Evolutionary conservation across 1,140 invertebrate genomes (phyloP).

Genomic region (Scaptomyza graminum): DNA sequence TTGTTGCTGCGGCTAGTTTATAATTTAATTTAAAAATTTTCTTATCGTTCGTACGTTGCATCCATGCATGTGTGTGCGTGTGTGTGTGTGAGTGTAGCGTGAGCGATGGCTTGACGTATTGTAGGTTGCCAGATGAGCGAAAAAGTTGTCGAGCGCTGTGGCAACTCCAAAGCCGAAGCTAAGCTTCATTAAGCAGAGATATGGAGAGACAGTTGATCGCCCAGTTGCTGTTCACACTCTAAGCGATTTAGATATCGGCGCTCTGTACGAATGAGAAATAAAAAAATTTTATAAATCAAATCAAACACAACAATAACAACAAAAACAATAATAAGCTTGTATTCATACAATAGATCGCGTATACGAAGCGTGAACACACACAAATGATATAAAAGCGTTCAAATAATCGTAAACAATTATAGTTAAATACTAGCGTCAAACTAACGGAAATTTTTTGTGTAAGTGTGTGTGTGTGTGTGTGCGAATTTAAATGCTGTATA

Average conservation of each 20-base stretch:
- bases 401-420: constrained; percentile 54
- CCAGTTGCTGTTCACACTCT: constrained; percentile 70
- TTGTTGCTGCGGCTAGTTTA: constrained; percentile 73
- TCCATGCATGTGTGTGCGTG: constrained; percentile 19
- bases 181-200: constrained; percentile 68
- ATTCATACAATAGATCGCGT: constrained; percentile 67
- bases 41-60: constrained; percentile 42
- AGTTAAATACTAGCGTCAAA: constrained; percentile 34
- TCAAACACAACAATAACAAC: constrained; percentile 13
- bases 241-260: constrained; percentile 70
- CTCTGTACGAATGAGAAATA: constrained; percentile 39
- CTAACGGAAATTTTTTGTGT: constrained; percentile 50
- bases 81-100: constrained; percentile 11
- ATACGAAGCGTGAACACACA: constrained; percentile 74
- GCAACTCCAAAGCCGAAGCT: constrained; percentile 61
- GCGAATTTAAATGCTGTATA: constrained; percentile 31
- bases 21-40: constrained; percentile 79
- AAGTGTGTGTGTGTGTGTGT: constrained; percentile 39
- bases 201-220: constrained; percentile 52
- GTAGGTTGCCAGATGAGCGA: constrained; percentile 51
- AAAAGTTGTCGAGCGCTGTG: constrained; percentile 35
- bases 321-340: constrained; percentile 43
- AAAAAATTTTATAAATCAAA: constrained; percentile 45
- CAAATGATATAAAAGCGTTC: constrained; percentile 34
- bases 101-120: constrained; percentile 15